Evolutionary conservation across 2,797 vertebrate genomes (phyloP).

Genomic region (Pangasius macronema): DNA sequence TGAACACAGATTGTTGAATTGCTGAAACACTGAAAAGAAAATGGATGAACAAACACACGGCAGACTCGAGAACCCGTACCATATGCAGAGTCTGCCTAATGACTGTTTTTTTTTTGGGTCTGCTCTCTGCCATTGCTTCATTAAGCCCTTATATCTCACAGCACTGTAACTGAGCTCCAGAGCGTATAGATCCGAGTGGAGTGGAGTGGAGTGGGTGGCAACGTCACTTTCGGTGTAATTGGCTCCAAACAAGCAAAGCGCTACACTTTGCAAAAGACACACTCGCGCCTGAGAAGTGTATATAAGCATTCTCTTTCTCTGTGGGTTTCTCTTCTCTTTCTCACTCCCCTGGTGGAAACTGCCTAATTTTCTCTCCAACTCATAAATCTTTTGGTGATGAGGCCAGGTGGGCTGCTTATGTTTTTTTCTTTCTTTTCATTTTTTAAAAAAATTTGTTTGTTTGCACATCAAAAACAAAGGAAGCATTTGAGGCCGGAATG

Average conservation of each 20-base stretch:
- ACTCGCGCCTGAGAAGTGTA: conserved; percentile 25
- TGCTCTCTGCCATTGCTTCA: conserved; percentile 64
- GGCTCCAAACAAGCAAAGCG: conserved; percentile 26
- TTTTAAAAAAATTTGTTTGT: conserved; percentile 1
- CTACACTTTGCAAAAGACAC: background rate
- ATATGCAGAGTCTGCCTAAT: conserved; percentile 61
- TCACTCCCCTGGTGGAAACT: conserved; percentile 36
- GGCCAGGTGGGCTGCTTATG: conserved; percentile 35
- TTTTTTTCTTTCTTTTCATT: background rate
- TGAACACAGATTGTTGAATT: conserved; percentile 34
- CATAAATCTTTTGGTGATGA: conserved; percentile 43
- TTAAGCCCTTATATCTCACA: conserved; percentile 61
- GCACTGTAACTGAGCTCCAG: conserved; percentile 58
- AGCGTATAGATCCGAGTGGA: conserved; percentile 31
- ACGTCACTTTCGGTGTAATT: conserved; percentile 21
- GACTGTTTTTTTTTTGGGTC: conserved; percentile 62
- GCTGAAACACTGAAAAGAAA: conserved; percentile 22
- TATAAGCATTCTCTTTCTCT: conserved; percentile 11
- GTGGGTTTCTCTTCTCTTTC: conserved; percentile 20
- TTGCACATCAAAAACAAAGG: conserved; percentile 14
- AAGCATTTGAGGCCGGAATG: conserved; percentile 45
- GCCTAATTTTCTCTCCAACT: conserved; percentile 30
- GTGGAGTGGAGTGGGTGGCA: conserved; percentile 17
- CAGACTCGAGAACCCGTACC: conserved; percentile 51
- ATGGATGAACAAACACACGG: conserved; percentile 19